phyloP scores from a whole-genome alignment of 2,888 invertebrate species.

The Phasia obesa region DNA sequence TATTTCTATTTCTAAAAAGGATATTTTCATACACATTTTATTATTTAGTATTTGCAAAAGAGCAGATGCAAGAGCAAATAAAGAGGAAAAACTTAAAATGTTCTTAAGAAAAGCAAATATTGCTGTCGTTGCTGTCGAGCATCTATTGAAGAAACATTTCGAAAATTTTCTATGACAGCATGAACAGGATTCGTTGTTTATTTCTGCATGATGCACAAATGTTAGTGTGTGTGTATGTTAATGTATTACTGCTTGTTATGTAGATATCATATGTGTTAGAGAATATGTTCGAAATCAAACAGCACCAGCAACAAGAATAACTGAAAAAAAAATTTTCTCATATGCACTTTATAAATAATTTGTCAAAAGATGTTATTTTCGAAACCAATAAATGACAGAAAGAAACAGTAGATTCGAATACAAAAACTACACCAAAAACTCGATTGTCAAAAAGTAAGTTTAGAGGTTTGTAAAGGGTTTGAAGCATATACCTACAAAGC shows the following conservation, averaged over 20 bases:
- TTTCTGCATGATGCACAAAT: constrained; percentile 20
- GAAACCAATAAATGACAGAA: constrained; percentile 58
- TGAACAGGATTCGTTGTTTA: constrained; percentile 57
- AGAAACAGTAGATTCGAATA: constrained; percentile 12
- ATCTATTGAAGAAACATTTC: constrained; percentile 58
- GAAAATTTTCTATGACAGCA: constrained; percentile 61
- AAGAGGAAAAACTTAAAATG: constrained; percentile 46
- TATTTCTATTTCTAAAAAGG: constrained; percentile 38
- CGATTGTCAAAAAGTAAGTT: background rate
- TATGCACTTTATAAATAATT: constrained; percentile 72
- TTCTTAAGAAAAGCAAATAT: constrained; percentile 65
- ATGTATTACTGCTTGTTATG: constrained; percentile 30
- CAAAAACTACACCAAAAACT: constrained; percentile 30
- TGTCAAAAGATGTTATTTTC: constrained; percentile 70
- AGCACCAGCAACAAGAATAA: constrained; percentile 26
- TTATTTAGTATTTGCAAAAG: constrained; percentile 45
- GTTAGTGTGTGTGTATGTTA: background rate
- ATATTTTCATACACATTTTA: constrained; percentile 58
- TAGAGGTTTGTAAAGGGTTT: too few species aligned
- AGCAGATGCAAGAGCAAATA: constrained; percentile 25
- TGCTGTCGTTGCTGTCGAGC: constrained; percentile 53
- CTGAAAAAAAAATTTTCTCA: constrained; percentile 46
- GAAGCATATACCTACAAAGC: too few species aligned
- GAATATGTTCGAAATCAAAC: constrained; percentile 44
- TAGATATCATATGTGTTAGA: constrained; percentile 52